Evolutionary conservation across 2,888 invertebrate genomes (phyloP).

Genomic region (Epirrhoe alternata): DNA sequence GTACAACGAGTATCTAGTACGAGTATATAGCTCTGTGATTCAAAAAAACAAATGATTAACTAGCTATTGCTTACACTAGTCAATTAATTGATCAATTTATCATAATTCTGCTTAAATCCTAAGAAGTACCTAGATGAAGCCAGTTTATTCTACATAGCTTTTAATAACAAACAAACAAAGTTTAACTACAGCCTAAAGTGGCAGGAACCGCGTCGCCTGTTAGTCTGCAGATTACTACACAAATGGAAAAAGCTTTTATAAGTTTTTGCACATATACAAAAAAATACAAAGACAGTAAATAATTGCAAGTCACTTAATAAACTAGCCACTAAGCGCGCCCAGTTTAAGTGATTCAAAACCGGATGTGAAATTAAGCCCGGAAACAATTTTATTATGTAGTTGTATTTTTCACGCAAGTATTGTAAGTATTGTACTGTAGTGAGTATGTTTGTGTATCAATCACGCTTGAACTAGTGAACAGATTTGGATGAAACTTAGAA

Average conservation of each 20-base stretch:
- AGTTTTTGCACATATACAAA: slow-evolving; percentile 61
- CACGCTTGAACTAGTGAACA: too few species aligned
- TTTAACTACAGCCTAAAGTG: slow-evolving; percentile 26
- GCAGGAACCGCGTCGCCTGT: slow-evolving; percentile 31
- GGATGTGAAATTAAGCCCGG: slow-evolving; percentile 63
- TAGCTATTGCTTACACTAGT: background rate
- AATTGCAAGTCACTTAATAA: slow-evolving; percentile 60
- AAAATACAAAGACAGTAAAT: slow-evolving; percentile 72
- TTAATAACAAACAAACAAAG: slow-evolving; percentile 23
- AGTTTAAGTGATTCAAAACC: slow-evolving; percentile 68
- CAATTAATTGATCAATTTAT: background rate
- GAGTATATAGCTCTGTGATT: too few species aligned
- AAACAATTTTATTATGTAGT: slow-evolving; percentile 59
- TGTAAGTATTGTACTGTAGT: slow-evolving; percentile 22
- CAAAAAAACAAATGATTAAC: too few species aligned
- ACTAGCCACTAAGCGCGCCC: slow-evolving; percentile 63
- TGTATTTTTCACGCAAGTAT: slow-evolving; percentile 52
- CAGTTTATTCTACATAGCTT: slow-evolving; percentile 6
- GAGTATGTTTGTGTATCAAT: too few species aligned
- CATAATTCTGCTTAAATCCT: background rate
- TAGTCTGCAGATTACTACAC: slow-evolving; percentile 45
- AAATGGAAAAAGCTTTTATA: slow-evolving; percentile 59
- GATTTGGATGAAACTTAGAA: too few species aligned
- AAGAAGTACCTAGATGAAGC: background rate
- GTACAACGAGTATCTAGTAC: too few species aligned